Base-by-base conservation (phyloP, 2,888 invertebrate species). In the Coecobrya sp. region DNA sequence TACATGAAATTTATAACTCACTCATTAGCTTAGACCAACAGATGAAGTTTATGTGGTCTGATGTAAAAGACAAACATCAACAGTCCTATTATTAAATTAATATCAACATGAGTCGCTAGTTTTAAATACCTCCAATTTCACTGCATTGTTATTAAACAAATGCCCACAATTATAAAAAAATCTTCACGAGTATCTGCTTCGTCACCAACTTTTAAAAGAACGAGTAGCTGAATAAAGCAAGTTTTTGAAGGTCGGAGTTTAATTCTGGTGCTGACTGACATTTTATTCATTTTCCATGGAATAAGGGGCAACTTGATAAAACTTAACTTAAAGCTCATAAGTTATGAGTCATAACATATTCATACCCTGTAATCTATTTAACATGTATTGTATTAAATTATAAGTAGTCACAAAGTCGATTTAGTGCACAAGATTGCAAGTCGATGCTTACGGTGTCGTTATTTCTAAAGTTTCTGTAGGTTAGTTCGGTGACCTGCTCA, bases 1-100 rank as follows among this genome's bases (percentile, higher is more conserved):
- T 95, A 19, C 93, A 94, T 62, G 93, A 93, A 27, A 94, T 95
- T 76, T 93, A 93, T 45, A 65, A 89, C 68, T 94, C 95, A 1
- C 88, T 95, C 16, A 92, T 93, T 22, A 91, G 91, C 22, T 62
- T 95, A 27, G 94, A 95, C 79, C 91, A 92, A 16, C 94, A 95
- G 65, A 94, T 95, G 94, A 93, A 94, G 49, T 88, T 93, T 30
- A 91, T 95, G 65, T 95, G 95, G 95, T 91, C 93, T 22, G 93
- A 93, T 25, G 91, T 91, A 27, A 91, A 91, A 91, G 91, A 68
- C 88, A 93, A 59, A 42, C 92, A 93, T n/a, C 52, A 65, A 13
- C 65, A 52, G 13, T 13, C 59, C 42, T 65, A 59, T 42, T 49
- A n/a, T n/a, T n/a, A n/a, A n/a, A 84, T 27, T 27, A 76, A n/a